Evolutionary conservation across 2,797 vertebrate genomes (phyloP), one percentile per base, ranked within the genome.

Genomic region (Phyllotis vaccarum): DNA sequence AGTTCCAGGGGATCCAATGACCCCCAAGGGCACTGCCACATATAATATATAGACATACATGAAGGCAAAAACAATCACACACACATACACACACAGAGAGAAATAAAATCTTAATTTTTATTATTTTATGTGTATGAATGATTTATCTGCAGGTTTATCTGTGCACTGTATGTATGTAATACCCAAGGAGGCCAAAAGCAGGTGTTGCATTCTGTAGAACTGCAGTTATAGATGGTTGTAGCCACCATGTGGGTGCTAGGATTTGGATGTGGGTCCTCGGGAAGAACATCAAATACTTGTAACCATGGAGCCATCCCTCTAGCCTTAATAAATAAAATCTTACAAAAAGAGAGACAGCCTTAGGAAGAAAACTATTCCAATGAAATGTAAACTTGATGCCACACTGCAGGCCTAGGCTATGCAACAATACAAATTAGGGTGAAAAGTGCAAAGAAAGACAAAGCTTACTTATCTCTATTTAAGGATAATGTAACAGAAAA

Each of bases 401-500:
- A 31, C 7, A 8, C 78, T 46, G 27, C 6, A 72, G 79, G 37
- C 21, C 29, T 60, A 0, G 43, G 31, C 40, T 31, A 14, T 4
- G 29, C n/a, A 52, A 1, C 0, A n/a, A 58, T 46, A 74, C 7
- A 68, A 86, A 54, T 2, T 56, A 3, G 9, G 31, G 46, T 34
- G 70, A n/a, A 82, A 60, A 19, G 22, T 0, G 22, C 37, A 85
- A 70, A 40, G 14, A 58, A 58, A 66, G 87, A 83, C 17, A 68
- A 22, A n/a, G 43, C 12, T n/a, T n/a, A n/a, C 29, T 72, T 5
- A n/a, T 58, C 22, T 66, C 49, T 56, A 7, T 19, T 76, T 34
- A 86, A 81, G 75, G 92, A 95, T 22, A 29, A 89, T 13, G 5
- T 13, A 81, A 70, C 6, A 83, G 49, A 62, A 94, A 89, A 87